phyloP scores from a whole-genome alignment of 2,888 invertebrate genomes.

The Aleiodes testaceus region DNA sequence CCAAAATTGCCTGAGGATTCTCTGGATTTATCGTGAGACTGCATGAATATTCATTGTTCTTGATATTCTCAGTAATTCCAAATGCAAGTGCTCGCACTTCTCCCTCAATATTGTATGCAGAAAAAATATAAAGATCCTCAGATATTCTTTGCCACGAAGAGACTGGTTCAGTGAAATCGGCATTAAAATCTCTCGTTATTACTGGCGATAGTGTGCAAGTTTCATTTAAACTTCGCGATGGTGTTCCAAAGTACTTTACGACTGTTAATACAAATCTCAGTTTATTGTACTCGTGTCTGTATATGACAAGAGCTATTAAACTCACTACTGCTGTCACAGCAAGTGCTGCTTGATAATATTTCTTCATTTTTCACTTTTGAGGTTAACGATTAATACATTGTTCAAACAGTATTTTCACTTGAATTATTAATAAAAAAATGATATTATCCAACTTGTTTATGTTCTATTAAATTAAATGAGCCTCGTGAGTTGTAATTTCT shows the following conservation, averaged over 20 bases:
- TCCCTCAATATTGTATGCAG: conserved; percentile 78
- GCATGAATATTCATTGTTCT: conserved; percentile 76
- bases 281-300: conserved; percentile 89
- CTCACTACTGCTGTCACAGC: conserved; percentile 83
- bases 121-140: conserved; percentile 79
- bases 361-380: conserved; percentile 78
- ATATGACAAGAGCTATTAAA: conserved; percentile 83
- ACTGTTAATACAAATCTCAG: conserved; percentile 89
- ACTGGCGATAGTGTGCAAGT: conserved; percentile 69
- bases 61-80: conserved; percentile 76
- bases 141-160: conserved; percentile 81
- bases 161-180: conserved; percentile 76
- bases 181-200: conserved; percentile 43
- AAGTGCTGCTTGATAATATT: conserved; percentile 86
- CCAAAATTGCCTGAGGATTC: conserved; percentile 75
- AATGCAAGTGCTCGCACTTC: conserved; percentile 79
- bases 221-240: conserved; percentile 73
- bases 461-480: too few relatives aligned
- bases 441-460: not conserved
- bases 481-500: too few relatives aligned
- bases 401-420: not conserved
- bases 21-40: conserved; percentile 52
- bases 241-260: conserved; percentile 88
- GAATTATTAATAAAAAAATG: not conserved
- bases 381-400: not conserved